Evolutionary conservation across 1,140 invertebrate species (phyloP).

Genomic region (Lucilia sericata): DNA sequence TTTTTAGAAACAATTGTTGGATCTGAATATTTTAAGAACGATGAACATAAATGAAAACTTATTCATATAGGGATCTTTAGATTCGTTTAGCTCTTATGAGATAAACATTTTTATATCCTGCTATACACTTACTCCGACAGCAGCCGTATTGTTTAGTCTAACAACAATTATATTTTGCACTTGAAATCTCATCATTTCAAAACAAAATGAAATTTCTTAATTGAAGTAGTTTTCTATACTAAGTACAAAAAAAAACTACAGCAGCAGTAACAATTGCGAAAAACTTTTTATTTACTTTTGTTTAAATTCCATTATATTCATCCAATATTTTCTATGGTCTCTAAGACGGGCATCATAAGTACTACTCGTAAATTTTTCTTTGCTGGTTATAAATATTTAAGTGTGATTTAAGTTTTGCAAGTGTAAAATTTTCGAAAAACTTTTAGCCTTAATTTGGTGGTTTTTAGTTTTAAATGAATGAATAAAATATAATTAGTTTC

Average conservation of each 20-base stretch:
- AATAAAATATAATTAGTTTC: slow-evolving; percentile 40
- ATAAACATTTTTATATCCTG: no score
- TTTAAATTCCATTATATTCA: background rate
- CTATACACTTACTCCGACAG: background rate
- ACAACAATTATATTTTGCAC: slow-evolving; percentile 32
- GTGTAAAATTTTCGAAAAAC: background rate
- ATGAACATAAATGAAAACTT: no score
- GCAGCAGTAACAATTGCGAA: background rate
- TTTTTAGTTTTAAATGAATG: slow-evolving; percentile 14
- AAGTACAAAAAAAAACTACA: background rate
- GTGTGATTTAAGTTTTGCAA: background rate
- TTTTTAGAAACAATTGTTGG: no score
- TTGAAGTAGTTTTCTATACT: slow-evolving; percentile 26
- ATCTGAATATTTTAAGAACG: no score
- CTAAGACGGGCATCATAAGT: background rate
- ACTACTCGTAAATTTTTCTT: no score
- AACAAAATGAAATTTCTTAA: slow-evolving; percentile 28
- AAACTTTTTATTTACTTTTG: background rate
- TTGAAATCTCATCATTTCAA: slow-evolving; percentile 37
- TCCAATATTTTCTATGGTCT: background rate
- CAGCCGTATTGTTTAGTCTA: background rate
- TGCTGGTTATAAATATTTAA: background rate
- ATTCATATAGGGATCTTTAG: no score
- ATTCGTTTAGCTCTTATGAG: no score
- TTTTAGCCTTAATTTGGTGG: slow-evolving; percentile 14